These are phyloP conservation scores for Cephalopachus bancanus DNA, from an alignment of 2,797 vertebrate genomes.

Conservation along the genomic window DNA sequence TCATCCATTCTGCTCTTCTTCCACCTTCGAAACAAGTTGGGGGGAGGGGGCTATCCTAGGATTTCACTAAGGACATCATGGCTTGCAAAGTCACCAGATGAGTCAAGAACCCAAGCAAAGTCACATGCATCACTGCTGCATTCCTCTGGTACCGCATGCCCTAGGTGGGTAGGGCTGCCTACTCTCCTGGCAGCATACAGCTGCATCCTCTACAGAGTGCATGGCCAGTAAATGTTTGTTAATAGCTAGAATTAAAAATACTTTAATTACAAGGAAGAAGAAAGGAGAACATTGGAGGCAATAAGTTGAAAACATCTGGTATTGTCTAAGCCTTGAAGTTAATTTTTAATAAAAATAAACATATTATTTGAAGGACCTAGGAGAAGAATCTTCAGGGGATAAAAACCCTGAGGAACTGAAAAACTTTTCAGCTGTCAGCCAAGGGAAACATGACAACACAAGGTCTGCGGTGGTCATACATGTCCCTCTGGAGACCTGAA, in stretches of 20 bases:
- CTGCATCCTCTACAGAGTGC: rapidly evolving
- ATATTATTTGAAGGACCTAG: neutral
- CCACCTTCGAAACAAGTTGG: rapidly evolving
- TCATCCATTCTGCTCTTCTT: neutral
- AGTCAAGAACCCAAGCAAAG: neutral
- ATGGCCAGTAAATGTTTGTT: rapidly evolving
- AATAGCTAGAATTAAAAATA: neutral
- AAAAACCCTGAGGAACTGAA: neutral
- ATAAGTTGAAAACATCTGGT: rapidly evolving
- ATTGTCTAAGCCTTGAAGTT: rapidly evolving
- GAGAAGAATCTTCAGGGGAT: neutral
- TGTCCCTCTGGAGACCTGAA: rapidly evolving
- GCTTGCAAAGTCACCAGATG: neutral
- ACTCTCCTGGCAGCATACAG: neutral
- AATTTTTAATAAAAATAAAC: rapidly evolving
- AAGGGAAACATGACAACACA: rapidly evolving
- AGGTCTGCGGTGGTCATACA: rapidly evolving
- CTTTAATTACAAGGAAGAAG: too few relatives aligned
- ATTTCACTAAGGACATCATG: neutral
- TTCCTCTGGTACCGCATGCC: neutral
- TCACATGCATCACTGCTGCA: rapidly evolving
- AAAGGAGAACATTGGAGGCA: neutral
- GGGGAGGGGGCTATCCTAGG: neutral
- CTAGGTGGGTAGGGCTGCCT: neutral
- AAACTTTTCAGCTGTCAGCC: rapidly evolving